Percentiles rank a stretch among this genome's conserved stretches.
Evolutionary conservation across 2,888 invertebrate species (phyloP).

Genomic region (Hofmannophila pseudospretella): DNA sequence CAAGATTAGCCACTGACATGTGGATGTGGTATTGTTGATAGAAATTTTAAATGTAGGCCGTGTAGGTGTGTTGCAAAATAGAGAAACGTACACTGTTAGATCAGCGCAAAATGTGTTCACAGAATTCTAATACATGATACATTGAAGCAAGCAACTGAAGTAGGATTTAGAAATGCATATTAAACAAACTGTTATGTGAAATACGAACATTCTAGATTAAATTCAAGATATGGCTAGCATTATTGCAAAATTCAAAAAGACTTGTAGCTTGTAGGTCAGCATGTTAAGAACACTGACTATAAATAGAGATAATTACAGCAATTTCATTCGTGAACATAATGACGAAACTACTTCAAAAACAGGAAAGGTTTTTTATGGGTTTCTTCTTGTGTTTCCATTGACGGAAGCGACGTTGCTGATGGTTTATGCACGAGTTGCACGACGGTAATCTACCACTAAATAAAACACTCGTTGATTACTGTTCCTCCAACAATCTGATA

Average conservation of each 20-base stretch:
- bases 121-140: not conserved
- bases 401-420: constrained; percentile 54
- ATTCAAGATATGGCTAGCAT: not conserved
- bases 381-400: constrained; percentile 21
- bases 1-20: constrained; percentile 28
- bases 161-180: not conserved
- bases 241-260: constrained; percentile 8
- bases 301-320: constrained; percentile 28
- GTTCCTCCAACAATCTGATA: not conserved
- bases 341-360: constrained; percentile 18
- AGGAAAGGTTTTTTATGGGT: constrained; percentile 40
- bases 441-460: constrained; percentile 46
- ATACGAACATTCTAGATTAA: not conserved
- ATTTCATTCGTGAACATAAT: constrained; percentile 37
- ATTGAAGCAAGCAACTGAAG: not conserved
- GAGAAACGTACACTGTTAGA: no score
- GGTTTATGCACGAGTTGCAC: constrained; percentile 43
- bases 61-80: not conserved
- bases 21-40: constrained; percentile 1
- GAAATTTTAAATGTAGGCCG: not conserved
- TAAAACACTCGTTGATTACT: constrained; percentile 46
- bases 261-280: constrained; percentile 3
- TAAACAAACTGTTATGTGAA: not conserved
- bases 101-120: no score
- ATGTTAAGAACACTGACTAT: constrained; percentile 13